phyloP scores from a whole-genome alignment of 2,113 vertebrate species.

The Campylomormyrus tamandua region DNA sequence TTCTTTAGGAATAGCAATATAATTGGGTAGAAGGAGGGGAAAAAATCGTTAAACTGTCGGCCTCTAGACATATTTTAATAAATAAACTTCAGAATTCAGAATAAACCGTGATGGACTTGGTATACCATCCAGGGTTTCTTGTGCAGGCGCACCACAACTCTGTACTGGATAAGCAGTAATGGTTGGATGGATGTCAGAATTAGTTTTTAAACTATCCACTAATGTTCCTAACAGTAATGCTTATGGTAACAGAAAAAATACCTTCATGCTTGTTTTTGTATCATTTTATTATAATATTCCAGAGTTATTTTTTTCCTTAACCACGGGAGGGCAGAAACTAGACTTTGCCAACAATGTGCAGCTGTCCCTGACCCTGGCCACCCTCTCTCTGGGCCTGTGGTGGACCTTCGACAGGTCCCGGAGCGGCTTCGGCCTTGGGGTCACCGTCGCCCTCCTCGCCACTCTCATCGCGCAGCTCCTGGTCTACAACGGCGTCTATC shows the following conservation, averaged over 20 bases:
- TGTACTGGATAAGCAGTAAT: neutral
- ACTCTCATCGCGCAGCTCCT: slow-evolving; percentile 83
- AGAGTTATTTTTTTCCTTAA: slow-evolving; percentile 60
- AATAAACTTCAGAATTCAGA: neutral
- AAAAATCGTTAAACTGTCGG: neutral
- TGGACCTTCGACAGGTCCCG: slow-evolving; percentile 94
- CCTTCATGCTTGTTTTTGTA: neutral
- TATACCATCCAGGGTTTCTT: neutral
- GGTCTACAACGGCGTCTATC: slow-evolving; percentile 92
- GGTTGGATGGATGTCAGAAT: neutral
- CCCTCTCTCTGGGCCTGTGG: slow-evolving; percentile 88
- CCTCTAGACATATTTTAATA: neutral
- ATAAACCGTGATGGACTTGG: neutral
- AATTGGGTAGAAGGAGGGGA: neutral
- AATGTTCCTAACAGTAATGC: neutral
- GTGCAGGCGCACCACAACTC: neutral
- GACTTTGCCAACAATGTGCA: slow-evolving; percentile 97
- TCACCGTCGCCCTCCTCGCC: slow-evolving; percentile 82
- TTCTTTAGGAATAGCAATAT: neutral
- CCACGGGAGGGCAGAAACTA: slow-evolving; percentile 73
- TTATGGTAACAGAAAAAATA: neutral
- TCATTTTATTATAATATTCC: neutral
- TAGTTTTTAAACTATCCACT: neutral
- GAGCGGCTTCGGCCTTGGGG: slow-evolving; percentile 83
- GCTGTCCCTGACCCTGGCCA: slow-evolving; percentile 85